Conservation (phyloP, 2,113 vertebrate genomes). For the Rhinolophus ferrumequinum region DNA sequence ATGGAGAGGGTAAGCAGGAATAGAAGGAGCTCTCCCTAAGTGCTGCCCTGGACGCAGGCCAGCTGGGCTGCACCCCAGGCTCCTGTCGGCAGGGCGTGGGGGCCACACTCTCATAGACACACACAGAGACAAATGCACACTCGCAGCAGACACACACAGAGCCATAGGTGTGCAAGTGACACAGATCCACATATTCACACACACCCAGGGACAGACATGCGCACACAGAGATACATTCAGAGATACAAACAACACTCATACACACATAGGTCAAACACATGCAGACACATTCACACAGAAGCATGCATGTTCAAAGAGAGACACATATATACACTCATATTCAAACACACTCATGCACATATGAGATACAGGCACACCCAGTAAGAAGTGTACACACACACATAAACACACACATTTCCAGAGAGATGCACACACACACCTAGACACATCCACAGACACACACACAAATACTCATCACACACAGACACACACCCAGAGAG, state of each 20-base stretch:
- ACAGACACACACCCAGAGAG: not conserved
- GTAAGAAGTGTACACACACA: no score
- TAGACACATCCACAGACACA: not conserved
- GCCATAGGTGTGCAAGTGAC: not conserved
- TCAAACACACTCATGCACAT: not conserved
- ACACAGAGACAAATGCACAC: not conserved
- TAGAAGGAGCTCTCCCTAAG: accelerated
- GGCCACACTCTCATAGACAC: not conserved
- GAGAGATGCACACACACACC: not conserved
- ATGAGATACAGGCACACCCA: accelerated
- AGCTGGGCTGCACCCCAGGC: no score
- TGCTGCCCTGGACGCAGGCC: not conserved
- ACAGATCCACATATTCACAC: not conserved
- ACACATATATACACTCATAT: not conserved
- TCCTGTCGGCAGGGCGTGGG: not conserved
- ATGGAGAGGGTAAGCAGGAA: accelerated
- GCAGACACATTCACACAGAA: not conserved
- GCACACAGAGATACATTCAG: not conserved
- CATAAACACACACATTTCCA: not conserved
- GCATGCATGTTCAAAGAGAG: not conserved
- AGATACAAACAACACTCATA: not conserved
- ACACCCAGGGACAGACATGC: not conserved
- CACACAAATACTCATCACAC: not conserved
- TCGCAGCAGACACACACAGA: not conserved
- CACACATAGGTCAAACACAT: not conserved